These are phyloP conservation scores for Ptychoptera contaminata DNA, from an alignment of 2,888 invertebrate species.

Conservation along the genomic window DNA sequence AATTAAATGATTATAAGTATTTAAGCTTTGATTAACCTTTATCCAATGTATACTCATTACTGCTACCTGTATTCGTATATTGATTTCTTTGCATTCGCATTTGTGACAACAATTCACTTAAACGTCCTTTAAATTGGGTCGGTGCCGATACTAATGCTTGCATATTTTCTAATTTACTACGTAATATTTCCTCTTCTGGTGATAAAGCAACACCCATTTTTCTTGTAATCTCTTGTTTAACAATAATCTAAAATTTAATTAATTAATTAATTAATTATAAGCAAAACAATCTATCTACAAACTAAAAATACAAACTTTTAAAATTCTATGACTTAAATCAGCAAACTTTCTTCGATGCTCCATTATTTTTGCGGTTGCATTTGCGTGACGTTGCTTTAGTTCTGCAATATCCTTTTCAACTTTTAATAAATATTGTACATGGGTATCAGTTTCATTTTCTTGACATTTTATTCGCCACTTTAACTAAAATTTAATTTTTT, in stretches of 20 bases:
- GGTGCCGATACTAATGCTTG: slow-evolving; percentile 79
- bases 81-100: slow-evolving; percentile 58
- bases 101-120: slow-evolving; percentile 81
- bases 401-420: slow-evolving; percentile 62
- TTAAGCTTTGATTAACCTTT: slow-evolving; percentile 25
- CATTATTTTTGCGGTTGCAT: slow-evolving; percentile 62
- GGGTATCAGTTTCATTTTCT: slow-evolving; percentile 66
- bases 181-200: slow-evolving; percentile 80
- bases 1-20: background rate
- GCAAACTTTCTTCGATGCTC: slow-evolving; percentile 69
- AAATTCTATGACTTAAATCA: slow-evolving; percentile 65
- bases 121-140: slow-evolving; percentile 83
- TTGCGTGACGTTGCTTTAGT: slow-evolving; percentile 65
- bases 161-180: slow-evolving; percentile 73
- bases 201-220: slow-evolving; percentile 75
- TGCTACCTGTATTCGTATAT: slow-evolving; percentile 35
- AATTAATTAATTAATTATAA: background rate
- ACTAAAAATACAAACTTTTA: slow-evolving; percentile 45
- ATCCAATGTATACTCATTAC: slow-evolving; percentile 67
- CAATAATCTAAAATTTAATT: slow-evolving; percentile 47
- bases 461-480: slow-evolving; percentile 73
- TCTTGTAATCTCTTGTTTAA: slow-evolving; percentile 74
- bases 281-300: no score
- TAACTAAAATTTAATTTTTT: slow-evolving; percentile 24
- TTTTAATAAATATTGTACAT: slow-evolving; percentile 63